These are phyloP conservation scores for Porites evermanni DNA, from an alignment of 92 coral and sea anemone genomes.

Conservation along the genomic window DNA sequence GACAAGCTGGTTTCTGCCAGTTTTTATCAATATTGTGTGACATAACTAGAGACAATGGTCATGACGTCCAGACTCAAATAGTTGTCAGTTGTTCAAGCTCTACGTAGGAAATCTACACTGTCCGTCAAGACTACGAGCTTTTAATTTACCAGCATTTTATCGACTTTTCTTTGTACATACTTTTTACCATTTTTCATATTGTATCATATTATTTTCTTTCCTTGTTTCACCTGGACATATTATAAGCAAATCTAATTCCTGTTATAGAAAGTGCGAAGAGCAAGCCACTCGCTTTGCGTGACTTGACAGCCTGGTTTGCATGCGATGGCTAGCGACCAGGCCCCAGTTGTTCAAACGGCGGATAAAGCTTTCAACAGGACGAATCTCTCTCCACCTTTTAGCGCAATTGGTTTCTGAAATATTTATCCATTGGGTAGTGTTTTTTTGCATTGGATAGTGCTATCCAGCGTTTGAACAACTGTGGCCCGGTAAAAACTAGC, in stretches of 20 bases:
- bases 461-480: too few species aligned
- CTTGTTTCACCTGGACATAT: not conserved
- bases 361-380: too few species aligned
- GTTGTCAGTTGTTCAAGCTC: not conserved
- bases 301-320: too few species aligned
- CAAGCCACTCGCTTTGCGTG: too few species aligned
- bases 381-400: too few species aligned
- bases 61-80: too few species aligned
- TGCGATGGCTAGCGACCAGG: too few species aligned
- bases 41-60: not conserved
- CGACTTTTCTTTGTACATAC: conserved; percentile 12
- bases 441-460: too few species aligned
- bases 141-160: conserved; percentile 31
- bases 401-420: too few species aligned
- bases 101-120: not conserved
- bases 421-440: too few species aligned
- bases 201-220: conserved; percentile 17
- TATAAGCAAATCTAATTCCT: not conserved
- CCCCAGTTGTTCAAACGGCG: too few species aligned
- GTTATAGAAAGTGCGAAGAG: not conserved
- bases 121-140: conserved; percentile 1
- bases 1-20: not conserved
- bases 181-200: conserved; percentile 34
- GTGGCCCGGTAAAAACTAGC: too few species aligned
- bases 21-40: not conserved